Evolutionary conservation across 2,797 vertebrate species (phyloP).

Genomic region (Diceros bicornis): DNA sequence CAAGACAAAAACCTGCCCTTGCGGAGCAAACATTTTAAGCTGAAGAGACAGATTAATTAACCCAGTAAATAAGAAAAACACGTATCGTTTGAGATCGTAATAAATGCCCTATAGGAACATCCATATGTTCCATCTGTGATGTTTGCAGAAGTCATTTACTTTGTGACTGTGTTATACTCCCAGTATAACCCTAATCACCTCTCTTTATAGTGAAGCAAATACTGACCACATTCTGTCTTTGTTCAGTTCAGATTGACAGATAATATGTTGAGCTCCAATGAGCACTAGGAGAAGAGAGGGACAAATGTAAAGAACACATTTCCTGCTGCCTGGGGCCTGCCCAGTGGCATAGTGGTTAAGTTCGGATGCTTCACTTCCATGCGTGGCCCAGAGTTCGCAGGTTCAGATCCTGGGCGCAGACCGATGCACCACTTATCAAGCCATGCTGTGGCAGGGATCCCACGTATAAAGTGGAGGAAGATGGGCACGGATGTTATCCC

Average conservation of each 20-base stretch:
- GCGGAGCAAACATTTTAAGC: not conserved
- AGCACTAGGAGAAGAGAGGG: accelerated
- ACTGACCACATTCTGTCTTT: not conserved
- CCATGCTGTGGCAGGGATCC: no score
- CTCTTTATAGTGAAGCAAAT: not conserved
- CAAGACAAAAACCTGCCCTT: not conserved
- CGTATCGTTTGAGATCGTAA: accelerated
- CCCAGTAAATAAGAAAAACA: not conserved
- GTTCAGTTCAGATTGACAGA: not conserved
- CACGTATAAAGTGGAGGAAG: no score
- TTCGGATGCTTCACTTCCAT: no score
- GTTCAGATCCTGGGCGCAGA: no score
- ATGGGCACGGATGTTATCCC: no score
- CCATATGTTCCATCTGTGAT: not conserved
- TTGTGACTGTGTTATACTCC: not conserved
- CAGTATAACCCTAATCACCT: not conserved
- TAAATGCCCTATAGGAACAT: accelerated
- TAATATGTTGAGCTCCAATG: not conserved
- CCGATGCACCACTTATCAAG: no score
- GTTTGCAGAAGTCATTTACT: not conserved
- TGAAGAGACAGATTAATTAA: not conserved
- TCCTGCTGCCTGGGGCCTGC: not conserved
- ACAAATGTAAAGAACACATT: not conserved
- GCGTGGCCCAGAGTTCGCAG: no score
- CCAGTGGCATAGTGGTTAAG: no score